These are phyloP conservation scores for Pomphorhynchus laevis DNA, from an alignment of 1,140 invertebrate genomes.

Conservation along the genomic window DNA sequence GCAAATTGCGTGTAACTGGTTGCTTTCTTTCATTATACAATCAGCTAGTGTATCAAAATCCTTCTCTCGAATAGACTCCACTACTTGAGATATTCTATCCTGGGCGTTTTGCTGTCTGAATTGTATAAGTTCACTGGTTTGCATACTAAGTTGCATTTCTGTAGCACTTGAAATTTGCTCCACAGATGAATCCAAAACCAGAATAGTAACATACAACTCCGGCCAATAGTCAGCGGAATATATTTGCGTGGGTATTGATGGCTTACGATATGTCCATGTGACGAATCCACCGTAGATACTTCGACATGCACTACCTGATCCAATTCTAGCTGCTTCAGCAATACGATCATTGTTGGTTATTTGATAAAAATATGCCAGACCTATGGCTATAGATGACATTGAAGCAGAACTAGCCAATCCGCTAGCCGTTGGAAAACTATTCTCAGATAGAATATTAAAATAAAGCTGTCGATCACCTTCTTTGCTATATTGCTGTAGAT, in stretches of 20 bases:
- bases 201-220: conserved; percentile 45
- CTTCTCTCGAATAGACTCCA: conserved; percentile 33
- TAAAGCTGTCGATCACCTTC: background rate
- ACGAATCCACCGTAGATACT: conserved; percentile 73
- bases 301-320: conserved; percentile 76
- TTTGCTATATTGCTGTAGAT: background rate
- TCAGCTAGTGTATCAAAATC: conserved; percentile 56
- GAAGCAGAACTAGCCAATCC: conserved; percentile 79
- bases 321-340: conserved; percentile 35
- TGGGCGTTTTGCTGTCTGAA: conserved; percentile 34
- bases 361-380: conserved; percentile 27
- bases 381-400: conserved; percentile 81
- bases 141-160: conserved; percentile 48
- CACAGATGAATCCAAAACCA: conserved; percentile 27
- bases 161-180: conserved; percentile 53
- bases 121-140: conserved; percentile 45
- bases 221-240: conserved; percentile 42
- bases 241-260: conserved; percentile 35
- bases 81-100: conserved; percentile 30
- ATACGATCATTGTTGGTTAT: conserved; percentile 38
- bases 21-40: conserved; percentile 34
- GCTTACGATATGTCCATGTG: conserved; percentile 46
- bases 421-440: conserved; percentile 92
- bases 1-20: conserved; percentile 74
- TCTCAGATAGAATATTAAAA: conserved; percentile 29